Base-by-base conservation (phyloP, 2,888 invertebrate species). In the Tetranychus truncatus region DNA sequence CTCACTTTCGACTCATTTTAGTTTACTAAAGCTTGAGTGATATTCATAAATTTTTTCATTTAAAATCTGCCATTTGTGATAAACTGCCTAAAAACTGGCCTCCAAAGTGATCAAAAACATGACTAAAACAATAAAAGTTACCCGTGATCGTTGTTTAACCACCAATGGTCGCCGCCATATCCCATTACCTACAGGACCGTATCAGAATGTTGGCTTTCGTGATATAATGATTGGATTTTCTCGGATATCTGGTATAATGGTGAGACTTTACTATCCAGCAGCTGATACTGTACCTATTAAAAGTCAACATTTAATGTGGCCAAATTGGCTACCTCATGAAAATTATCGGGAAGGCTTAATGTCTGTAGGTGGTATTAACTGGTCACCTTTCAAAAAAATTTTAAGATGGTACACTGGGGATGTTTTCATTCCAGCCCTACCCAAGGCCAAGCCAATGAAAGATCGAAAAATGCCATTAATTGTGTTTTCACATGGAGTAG, bases 401-500 rank as follows among this genome's bases (percentile, higher is more conserved):
- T 75, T 78, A 67, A 71, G 77, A 3, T 75, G 77, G 45, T 66
- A 65, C 15, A 44, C 34, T 75, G 77, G 77, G 45, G 76, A 84
- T 24, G 18, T 11, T 21, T 82, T 84, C 76, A 84, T 86, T 71
- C 87, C 87, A 0, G 85, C 84, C 1, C 78, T 86, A 66, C 86
- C 85, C 82, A 83, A 85, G 76, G 84, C 83, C 65, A 83, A 84
- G 76, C 83, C 84, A 1, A 78, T 82, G 66, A 20, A 55, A 69
- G 76, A 77, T 24, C 75, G 74, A 2, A 76, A 71, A 11, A 76
- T 55, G 18, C 88, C 88, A 67, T 85, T 88, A 24, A 80, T 88
- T 46, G 82, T 88, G 45, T 85, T 88, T 79, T 88, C 88, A 0
- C 89, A 88, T 81, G 89, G 88, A 1, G 83, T 88, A 45, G 87